phyloP scores from a whole-genome alignment of 2,888 invertebrate genomes.

The Chouioia cunea region DNA sequence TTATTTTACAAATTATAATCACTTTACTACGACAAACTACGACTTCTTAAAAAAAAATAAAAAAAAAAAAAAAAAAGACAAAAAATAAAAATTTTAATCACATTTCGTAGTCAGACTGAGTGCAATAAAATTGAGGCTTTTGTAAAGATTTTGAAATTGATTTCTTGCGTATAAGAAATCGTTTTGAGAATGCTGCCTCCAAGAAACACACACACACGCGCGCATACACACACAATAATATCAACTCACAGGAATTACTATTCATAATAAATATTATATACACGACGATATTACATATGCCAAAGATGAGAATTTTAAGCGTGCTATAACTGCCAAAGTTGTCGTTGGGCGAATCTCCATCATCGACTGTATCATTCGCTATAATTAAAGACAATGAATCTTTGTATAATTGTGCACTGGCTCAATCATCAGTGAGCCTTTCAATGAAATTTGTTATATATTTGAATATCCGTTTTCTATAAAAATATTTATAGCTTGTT shows the following conservation, averaged over 20 bases:
- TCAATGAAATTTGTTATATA: conserved; percentile 38
- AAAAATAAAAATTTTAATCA: neutral
- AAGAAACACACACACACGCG: too few species aligned
- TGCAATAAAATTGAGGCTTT: conserved; percentile 9
- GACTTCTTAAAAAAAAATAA: neutral
- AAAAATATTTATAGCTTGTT: conserved; percentile 44
- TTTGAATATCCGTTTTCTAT: conserved; percentile 37
- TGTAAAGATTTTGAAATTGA: neutral
- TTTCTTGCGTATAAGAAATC: conserved; percentile 20
- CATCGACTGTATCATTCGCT: conserved; percentile 26
- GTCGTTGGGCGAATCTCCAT: conserved; percentile 27
- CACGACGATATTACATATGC: conserved; percentile 34
- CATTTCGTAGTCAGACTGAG: conserved; percentile 8
- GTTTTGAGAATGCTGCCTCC: conserved; percentile 8
- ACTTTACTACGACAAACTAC: conserved; percentile 4
- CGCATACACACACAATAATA: conserved; percentile 25
- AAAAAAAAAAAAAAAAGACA: too few species aligned
- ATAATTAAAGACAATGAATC: conserved; percentile 31
- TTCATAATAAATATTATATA: conserved; percentile 21
- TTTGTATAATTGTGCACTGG: conserved; percentile 34
- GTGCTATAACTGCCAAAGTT: conserved; percentile 40
- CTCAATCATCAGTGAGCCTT: conserved; percentile 31
- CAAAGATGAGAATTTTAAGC: conserved; percentile 28
- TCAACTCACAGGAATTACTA: conserved; percentile 12
- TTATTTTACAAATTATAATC: neutral